phyloP scores from a whole-genome alignment of 2,113 vertebrate genomes.

The Ranitomeya imitator region DNA sequence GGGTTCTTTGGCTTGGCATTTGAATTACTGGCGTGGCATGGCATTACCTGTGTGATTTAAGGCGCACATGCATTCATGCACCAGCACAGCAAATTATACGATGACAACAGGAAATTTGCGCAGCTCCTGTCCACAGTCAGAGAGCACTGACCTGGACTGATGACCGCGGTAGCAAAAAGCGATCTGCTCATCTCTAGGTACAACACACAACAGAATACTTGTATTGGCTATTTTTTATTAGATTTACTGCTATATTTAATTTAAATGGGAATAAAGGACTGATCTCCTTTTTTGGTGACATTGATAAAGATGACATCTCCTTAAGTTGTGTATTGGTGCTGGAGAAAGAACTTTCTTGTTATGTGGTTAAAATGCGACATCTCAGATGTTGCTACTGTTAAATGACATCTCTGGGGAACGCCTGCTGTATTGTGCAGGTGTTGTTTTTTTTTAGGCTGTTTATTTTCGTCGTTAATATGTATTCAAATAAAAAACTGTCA shows the following conservation, averaged over 20 bases:
- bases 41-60: too few species aligned
- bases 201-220: background rate
- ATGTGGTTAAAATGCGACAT: background rate
- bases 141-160: too few species aligned
- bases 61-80: too few species aligned
- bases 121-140: too few species aligned
- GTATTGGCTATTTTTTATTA: background rate
- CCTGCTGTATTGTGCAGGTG: background rate
- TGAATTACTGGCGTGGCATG: too few species aligned
- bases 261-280: background rate
- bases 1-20: too few species aligned
- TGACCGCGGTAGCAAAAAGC: too few species aligned
- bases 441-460: conserved; percentile 1
- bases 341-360: background rate
- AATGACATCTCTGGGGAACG: background rate
- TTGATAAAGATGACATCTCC: background rate
- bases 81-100: too few species aligned
- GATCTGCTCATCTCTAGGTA: background rate
- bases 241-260: background rate
- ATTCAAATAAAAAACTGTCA: conserved; percentile 1
- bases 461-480: background rate
- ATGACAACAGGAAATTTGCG: too few species aligned
- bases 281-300: background rate
- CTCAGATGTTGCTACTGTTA: background rate
- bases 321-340: background rate